phyloP scores from a whole-genome alignment of 2,113 vertebrate species.

The Chinchilla lanigera region DNA sequence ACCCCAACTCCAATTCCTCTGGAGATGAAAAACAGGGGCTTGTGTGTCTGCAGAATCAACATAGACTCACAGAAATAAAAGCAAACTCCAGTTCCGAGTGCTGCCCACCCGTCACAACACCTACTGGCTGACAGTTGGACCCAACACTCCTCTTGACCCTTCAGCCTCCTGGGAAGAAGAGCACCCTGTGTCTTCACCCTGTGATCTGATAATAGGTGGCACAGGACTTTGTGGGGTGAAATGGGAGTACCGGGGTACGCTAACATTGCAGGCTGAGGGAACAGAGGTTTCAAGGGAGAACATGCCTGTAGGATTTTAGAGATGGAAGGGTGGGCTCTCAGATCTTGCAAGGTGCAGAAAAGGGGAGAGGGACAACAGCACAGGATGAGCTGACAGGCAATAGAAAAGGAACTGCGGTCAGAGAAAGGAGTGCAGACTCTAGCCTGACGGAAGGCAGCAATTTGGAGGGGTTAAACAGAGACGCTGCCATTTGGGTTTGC shows the following conservation, averaged over 20 bases:
- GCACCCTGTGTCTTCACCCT: neutral
- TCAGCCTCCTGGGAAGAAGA: neutral
- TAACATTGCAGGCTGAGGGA: neutral
- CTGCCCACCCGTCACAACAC: neutral
- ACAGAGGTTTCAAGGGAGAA: neutral
- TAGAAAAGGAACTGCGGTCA: neutral
- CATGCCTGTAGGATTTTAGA: neutral
- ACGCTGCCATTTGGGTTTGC: neutral
- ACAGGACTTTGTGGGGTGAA: neutral
- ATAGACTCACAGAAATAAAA: neutral
- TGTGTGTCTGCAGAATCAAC: neutral
- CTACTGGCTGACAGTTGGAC: neutral
- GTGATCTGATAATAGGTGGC: neutral
- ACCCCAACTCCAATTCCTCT: neutral
- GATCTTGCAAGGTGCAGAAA: neutral
- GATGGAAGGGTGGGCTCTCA: neutral
- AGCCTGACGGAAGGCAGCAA: neutral
- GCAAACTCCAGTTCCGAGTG: neutral
- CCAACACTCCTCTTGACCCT: neutral
- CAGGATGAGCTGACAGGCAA: neutral
- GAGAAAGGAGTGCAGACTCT: neutral
- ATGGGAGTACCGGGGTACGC: accelerated
- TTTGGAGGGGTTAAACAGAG: neutral
- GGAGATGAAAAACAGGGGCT: neutral
- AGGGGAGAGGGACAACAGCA: neutral